These are phyloP conservation scores for Gymnocephalus cernua DNA, from an alignment of 2,113 vertebrate genomes.

Conservation along the genomic window DNA sequence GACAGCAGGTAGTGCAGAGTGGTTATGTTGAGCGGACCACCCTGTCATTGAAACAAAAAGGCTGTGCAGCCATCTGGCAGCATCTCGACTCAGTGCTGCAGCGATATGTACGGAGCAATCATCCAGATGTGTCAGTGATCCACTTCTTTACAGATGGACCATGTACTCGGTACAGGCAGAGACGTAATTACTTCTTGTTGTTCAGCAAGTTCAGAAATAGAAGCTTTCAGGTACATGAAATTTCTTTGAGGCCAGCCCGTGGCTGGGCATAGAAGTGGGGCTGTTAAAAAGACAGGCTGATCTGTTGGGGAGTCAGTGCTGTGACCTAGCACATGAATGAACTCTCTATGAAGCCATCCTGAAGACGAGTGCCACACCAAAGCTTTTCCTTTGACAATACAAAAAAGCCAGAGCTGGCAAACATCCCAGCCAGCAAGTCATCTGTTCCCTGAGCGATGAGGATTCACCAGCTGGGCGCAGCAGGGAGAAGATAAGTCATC, in stretches of 20 bases:
- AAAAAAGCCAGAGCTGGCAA: conserved; percentile 43
- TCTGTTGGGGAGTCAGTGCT: conserved; percentile 41
- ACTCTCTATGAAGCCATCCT: conserved; percentile 26
- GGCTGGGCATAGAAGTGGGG: not conserved
- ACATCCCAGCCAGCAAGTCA: conserved; percentile 22
- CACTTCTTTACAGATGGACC: conserved; percentile 31
- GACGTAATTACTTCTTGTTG: conserved; percentile 22
- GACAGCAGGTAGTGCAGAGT: not conserved
- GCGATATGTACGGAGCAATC: conserved; percentile 5
- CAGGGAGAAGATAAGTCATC: conserved; percentile 13
- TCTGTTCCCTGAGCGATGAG: conserved; percentile 41
- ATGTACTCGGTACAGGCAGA: conserved; percentile 5
- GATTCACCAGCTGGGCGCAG: conserved; percentile 50
- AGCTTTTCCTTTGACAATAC: conserved; percentile 33
- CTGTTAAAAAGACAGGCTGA: conserved; percentile 42
- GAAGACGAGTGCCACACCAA: conserved; percentile 5
- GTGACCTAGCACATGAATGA: conserved; percentile 40
- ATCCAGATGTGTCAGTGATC: conserved; percentile 41
- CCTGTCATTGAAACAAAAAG: conserved; percentile 14
- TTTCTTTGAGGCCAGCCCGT: conserved; percentile 24
- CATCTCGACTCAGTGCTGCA: conserved; percentile 1
- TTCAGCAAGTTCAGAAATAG: conserved; percentile 48
- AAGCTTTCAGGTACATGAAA: conserved; percentile 34
- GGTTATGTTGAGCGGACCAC: not conserved
- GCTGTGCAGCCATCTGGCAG: conserved; percentile 25